Evolutionary conservation across 2,797 vertebrate genomes (phyloP), one percentile per base, ranked within the genome.

Genomic region (Odontamblyopus rebecca): DNA sequence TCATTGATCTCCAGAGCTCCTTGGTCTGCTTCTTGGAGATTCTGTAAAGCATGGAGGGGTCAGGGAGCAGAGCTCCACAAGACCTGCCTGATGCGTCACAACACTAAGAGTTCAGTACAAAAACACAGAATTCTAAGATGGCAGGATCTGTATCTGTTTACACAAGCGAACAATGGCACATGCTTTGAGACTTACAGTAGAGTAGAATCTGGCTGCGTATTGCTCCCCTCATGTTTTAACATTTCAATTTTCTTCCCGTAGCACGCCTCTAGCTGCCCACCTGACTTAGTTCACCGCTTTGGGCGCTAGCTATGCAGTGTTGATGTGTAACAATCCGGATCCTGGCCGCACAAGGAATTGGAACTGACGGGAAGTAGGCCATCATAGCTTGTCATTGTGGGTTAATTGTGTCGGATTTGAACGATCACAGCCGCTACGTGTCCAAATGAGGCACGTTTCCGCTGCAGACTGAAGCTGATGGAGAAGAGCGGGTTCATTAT

Each of bases 321-420:
- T 67, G 78, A 82, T 83, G 74, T 81, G 72, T 73, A 75, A 80
- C 56, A 26, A 71, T 72, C 77, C 51, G 29, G 57, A 64, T 75
- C 70, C 74, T 62, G 76, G 78, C 79, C 76, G 74, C 76, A 84
- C 75, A 80, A 87, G 86, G 73, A 86, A 86, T 78, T 68, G 70
- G 86, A 87, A 88, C 81, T 57, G 68, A 88, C 83, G 81, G 85
- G 85, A 89, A 89, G 74, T 85, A 82, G 84, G 85, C 85, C 86
- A 81, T 79, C 81, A 74, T 71, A 72, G 81, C 74, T 81, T 19
- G 29, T 81, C 84, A 80, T 79, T 82, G 74, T 78, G 83, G 79
- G 87, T 82, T 80, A 79, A 82, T 84, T 79, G 79, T 82, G 70
- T 84, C 75, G 54, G 74, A 78, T 30, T 70, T 86, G 61, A 80